Base-by-base conservation (phyloP, 2,888 invertebrate species). In the Tinea pellionella region DNA sequence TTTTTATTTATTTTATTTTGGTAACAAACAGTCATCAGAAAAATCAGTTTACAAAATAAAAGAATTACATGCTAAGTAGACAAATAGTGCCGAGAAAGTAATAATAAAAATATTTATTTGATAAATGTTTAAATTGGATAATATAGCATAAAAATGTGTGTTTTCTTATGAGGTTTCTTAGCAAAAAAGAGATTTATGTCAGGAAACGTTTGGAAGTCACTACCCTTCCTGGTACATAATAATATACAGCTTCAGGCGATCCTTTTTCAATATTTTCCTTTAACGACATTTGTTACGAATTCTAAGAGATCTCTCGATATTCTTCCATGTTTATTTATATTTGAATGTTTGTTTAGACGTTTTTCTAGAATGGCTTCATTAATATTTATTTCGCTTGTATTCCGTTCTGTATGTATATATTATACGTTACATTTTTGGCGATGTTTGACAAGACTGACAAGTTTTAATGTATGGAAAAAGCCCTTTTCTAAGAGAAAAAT, bases 181-280 rank as follows among this genome's bases (percentile, higher is more conserved):
- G 6, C 32, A 57, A 55, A 57, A 57, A 32, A 57, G 3, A 57
- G 32, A 57, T 57, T 29, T 57, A 57, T 57, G 16, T 32, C 57
- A 57, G 57, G 57, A 57, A 57, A 13, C 16, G n/a, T 32, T 57
- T 32, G 32, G 57, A n/a, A 32, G 57, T 16, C 55, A 19, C 55
- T 32, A 57, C 57, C 57, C 57, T 57, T 57, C 57, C 57, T 32
- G 32, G 57, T n/a, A 57, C 57, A 57, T 57, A 64, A 55, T 19
- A 64, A 65, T 64, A 64, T 62, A 61, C 60, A 57, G 62, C 64
- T 62, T 30, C 13, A 59, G 60, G 60, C 60, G 37, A 57, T 62
- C 53, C 65, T 61, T 64, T 64, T 61, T 64, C 51, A 60, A 61
- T 64, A 61, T 61, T 61, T 61, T 30, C 57, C 56, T 55, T 59